phyloP scores from a whole-genome alignment of 2,888 invertebrate genomes.

The Erebia epiphron region DNA sequence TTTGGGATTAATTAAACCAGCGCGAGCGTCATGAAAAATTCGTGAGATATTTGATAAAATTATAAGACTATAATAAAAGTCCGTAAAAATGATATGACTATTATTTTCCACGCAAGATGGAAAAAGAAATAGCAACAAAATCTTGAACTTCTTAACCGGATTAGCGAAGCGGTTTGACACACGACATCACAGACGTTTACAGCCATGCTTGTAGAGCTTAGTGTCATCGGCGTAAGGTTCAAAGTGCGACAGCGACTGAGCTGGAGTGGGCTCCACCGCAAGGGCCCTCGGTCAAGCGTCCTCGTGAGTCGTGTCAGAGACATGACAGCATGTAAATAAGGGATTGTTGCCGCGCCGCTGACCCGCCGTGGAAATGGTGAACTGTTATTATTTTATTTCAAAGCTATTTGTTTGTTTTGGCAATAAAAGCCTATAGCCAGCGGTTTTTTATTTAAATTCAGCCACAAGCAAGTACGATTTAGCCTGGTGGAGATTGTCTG shows the following conservation, averaged over 20 bases:
- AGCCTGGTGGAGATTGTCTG: no score
- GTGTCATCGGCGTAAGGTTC: background rate
- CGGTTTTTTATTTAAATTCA: no score
- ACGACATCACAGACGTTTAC: background rate
- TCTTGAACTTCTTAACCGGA: slow-evolving; percentile 6
- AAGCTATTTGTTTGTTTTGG: background rate
- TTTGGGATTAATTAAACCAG: no score
- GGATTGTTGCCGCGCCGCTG: slow-evolving; percentile 4
- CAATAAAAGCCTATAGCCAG: no score
- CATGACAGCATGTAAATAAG: slow-evolving; percentile 9
- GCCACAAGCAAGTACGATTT: no score
- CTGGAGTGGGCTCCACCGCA: background rate
- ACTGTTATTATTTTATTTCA: slow-evolving; percentile 4
- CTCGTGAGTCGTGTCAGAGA: background rate
- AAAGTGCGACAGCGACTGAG: background rate
- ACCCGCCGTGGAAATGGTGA: background rate
- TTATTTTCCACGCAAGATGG: background rate
- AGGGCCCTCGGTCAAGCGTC: slow-evolving; percentile 16
- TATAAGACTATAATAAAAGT: background rate
- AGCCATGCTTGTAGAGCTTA: background rate
- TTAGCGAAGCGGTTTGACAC: slow-evolving; percentile 18
- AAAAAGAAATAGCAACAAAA: slow-evolving; percentile 3
- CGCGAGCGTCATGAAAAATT: no score
- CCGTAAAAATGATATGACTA: background rate
- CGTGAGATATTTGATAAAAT: no score